These are phyloP conservation scores for Equus przewalskii DNA, from an alignment of 2,113 vertebrate species.

Conservation along the genomic window DNA sequence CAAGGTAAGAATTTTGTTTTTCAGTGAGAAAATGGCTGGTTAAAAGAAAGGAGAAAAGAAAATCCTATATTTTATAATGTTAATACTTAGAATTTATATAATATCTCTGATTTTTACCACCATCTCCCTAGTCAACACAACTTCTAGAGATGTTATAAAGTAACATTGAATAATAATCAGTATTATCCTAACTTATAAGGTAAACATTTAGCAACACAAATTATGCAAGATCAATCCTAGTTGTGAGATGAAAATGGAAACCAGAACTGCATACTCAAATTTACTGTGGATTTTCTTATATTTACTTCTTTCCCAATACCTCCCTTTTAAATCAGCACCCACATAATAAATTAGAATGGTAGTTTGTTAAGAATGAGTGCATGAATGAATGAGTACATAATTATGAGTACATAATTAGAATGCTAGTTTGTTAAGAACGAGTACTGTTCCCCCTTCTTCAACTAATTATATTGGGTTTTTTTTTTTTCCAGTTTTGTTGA, in stretches of 20 bases:
- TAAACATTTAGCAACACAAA: not conserved
- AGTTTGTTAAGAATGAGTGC: not conserved
- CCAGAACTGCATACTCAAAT: not conserved
- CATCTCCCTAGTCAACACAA: not conserved
- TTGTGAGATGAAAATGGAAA: not conserved
- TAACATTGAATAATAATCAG: not conserved
- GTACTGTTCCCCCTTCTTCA: not conserved
- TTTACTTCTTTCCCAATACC: not conserved
- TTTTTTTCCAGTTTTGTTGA: not conserved
- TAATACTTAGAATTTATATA: not conserved
- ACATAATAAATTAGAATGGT: not conserved
- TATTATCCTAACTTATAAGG: not conserved
- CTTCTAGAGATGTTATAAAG: not conserved
- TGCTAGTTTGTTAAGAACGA: not conserved
- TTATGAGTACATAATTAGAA: not conserved
- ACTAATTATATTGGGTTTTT: not conserved
- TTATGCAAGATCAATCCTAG: not conserved
- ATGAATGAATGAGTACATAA: not conserved
- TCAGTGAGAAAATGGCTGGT: constrained; percentile 44
- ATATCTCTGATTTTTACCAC: not conserved
- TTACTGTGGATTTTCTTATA: not conserved
- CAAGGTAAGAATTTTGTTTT: not conserved
- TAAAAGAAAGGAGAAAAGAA: not conserved
- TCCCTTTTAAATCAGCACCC: not conserved
- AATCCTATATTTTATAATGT: constrained; percentile 25